Conservation (phyloP, 2,797 vertebrate species). For the Ambastaia sidthimunki region DNA sequence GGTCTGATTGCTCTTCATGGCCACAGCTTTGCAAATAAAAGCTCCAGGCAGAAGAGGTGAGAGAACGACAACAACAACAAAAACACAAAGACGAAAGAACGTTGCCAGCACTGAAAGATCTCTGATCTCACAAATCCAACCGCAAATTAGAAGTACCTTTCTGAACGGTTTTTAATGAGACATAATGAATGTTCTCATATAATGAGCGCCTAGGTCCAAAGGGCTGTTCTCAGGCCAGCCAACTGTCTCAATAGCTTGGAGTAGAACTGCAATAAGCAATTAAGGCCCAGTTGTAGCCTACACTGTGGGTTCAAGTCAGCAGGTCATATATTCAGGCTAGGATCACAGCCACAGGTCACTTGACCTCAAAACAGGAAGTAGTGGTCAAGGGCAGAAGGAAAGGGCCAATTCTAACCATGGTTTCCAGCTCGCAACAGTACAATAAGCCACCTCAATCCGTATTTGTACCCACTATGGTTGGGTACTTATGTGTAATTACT, state of each 20-base stretch:
- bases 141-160: slow-evolving; percentile 61
- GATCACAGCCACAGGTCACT: slow-evolving; percentile 74
- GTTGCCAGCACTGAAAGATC: slow-evolving; percentile 48
- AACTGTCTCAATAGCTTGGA: slow-evolving; percentile 41
- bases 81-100: slow-evolving; percentile 31
- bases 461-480: slow-evolving; percentile 76
- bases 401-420: slow-evolving; percentile 75
- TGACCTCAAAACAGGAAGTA: slow-evolving; percentile 72
- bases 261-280: slow-evolving; percentile 61
- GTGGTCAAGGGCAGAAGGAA: slow-evolving; percentile 71
- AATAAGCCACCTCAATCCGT: slow-evolving; percentile 75
- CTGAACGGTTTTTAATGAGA: slow-evolving; percentile 51
- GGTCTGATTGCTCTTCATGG: slow-evolving; percentile 31
- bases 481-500: slow-evolving; percentile 77
- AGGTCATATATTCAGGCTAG: slow-evolving; percentile 75
- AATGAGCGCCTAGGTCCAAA: slow-evolving; percentile 53
- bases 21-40: slow-evolving; percentile 36
- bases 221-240: slow-evolving; percentile 52
- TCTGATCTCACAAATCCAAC: slow-evolving; percentile 52
- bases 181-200: slow-evolving; percentile 50
- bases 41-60: slow-evolving; percentile 44
- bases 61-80: slow-evolving; percentile 45
- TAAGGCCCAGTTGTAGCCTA: slow-evolving; percentile 66
- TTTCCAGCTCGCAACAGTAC: slow-evolving; percentile 77
- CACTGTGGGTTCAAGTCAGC: slow-evolving; percentile 72